These are phyloP conservation scores for Mnemiopsis leidyi DNA, from an alignment of 37 sponge, comb jelly and placozoan genomes.

Conservation along the genomic window DNA sequence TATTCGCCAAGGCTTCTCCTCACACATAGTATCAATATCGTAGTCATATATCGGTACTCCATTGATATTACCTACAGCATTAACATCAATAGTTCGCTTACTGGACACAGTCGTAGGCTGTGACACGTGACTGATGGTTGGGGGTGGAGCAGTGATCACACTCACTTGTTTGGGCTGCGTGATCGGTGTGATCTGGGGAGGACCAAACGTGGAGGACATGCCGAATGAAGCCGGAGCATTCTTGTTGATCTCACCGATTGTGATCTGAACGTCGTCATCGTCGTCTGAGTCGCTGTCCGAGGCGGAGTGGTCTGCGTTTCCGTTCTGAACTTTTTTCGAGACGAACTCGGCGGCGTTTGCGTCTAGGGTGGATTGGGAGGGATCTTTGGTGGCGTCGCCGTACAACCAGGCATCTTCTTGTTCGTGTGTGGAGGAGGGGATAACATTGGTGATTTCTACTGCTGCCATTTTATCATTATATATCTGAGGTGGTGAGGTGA, in stretches of 20 bases:
- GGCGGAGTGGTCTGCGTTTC: background rate
- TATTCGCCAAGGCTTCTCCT: conserved; percentile 94
- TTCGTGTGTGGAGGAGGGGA: conserved; percentile 1
- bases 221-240: conserved; percentile 28
- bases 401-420: conserved; percentile 43
- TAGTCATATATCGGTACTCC: conserved; percentile 83
- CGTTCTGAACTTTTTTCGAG: conserved; percentile 53
- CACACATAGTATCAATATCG: conserved; percentile 74
- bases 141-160: conserved; percentile 36
- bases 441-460: conserved; percentile 55
- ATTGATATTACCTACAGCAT: conserved; percentile 82
- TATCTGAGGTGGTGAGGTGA: background rate
- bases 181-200: background rate
- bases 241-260: conserved; percentile 78
- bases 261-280: conserved; percentile 87
- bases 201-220: background rate
- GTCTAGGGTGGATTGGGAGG: conserved; percentile 15
- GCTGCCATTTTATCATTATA: conserved; percentile 58
- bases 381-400: conserved; percentile 36
- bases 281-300: conserved; percentile 70
- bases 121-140: conserved; percentile 4
- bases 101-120: conserved; percentile 18
- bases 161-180: conserved; percentile 44
- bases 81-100: conserved; percentile 75
- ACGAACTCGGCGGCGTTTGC: conserved; percentile 60